Base-by-base conservation (phyloP, 2,888 invertebrate species). In the Leptothorax acervorum region DNA sequence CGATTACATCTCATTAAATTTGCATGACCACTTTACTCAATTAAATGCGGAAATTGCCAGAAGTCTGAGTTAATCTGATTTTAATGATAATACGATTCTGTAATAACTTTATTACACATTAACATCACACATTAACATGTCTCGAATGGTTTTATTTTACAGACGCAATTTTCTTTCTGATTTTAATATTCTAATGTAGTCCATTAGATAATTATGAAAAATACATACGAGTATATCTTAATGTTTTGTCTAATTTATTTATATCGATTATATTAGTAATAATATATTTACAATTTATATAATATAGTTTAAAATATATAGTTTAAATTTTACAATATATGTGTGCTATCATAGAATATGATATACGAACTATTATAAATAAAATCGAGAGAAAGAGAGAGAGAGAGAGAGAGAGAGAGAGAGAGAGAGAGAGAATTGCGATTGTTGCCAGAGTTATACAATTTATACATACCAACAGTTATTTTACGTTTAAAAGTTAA, bases 1-100 rank as follows among this genome's bases (percentile, higher is more conserved):
- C 60, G 79, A 73, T 81, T 71, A 79, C 48, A 48, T 79, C 60
- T 60, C 79, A 60, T 79, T 71, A 79, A 71, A 79, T 73, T 81
- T 73, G 45, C 60, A 73, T 73, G 79, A 42, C 42, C 45, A 71
- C 79, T 79, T 73, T 28, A 62, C 48, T 48, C 73, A 48, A 81
- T 81, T 81, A 73, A 81, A 62, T 60, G 73, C 60, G 48, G 45
- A 60, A 73, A 81, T 81, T 73, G n/a, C 28, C 60, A 48, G 48
- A 48, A 73, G 28, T 70, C 78, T 57, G 31, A 45, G 23, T 45
- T 71, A 48, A 81, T 71, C 60, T 73, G 39, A 73, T 81, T 81
- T 73, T 51, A 81, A 73, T 81, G 60, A 73, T 71, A 42, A 62
- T 73, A 71, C 71, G 23, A 42, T 39, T 35, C n/a, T 48, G 3